phyloP scores from a whole-genome alignment of 1,140 invertebrate genomes.

The Tribolium castaneum region DNA sequence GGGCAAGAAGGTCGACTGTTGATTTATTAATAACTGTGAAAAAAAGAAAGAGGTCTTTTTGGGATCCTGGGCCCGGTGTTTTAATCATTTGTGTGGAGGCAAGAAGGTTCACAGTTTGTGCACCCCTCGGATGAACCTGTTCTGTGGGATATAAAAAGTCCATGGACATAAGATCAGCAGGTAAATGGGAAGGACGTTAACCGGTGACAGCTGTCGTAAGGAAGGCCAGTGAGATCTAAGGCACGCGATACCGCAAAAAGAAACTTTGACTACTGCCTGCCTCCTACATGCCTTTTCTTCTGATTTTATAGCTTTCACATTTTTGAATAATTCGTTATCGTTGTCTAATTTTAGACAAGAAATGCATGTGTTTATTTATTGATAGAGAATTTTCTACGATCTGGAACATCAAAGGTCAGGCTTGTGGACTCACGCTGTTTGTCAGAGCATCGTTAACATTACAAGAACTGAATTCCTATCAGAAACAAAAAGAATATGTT shows the following conservation, averaged over 20 bases:
- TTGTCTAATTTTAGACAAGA: neutral
- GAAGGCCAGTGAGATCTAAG: conserved; percentile 32
- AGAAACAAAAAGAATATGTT: conserved; percentile 9
- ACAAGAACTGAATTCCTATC: neutral
- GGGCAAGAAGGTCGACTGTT: too few relatives aligned
- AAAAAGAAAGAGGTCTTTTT: too few relatives aligned
- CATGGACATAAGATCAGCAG: conserved; percentile 24
- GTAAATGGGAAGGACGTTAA: conserved; percentile 29
- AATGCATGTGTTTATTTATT: conserved; percentile 6
- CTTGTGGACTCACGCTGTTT: neutral
- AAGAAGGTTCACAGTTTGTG: neutral
- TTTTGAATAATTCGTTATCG: conserved; percentile 21
- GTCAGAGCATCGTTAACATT: neutral
- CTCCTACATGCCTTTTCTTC: conserved; percentile 2
- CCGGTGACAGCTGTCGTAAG: conserved; percentile 19
- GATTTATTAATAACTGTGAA: too few relatives aligned
- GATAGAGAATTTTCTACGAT: conserved; percentile 16
- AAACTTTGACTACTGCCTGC: conserved; percentile 26
- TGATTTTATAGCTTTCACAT: conserved; percentile 15
- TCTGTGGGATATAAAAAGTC: conserved; percentile 5
- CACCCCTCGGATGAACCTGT: conserved; percentile 9
- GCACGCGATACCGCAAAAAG: conserved; percentile 30
- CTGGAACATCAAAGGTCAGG: conserved; percentile 22
- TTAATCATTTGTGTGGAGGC: too few relatives aligned
- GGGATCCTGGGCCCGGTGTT: too few relatives aligned